phyloP scores from a whole-genome alignment of 2,797 vertebrate species.

The Pelobates cultripes region DNA sequence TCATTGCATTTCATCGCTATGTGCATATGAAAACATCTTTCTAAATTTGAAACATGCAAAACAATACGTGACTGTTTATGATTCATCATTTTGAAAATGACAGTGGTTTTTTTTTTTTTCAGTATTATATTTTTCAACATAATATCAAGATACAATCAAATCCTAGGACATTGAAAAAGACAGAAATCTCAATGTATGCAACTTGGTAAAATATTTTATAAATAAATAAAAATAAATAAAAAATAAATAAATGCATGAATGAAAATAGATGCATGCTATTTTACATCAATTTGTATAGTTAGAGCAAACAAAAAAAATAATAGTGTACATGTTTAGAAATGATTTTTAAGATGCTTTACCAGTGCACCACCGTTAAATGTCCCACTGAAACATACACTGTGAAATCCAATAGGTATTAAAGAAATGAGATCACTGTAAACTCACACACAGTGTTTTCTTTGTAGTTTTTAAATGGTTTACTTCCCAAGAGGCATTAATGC shows the following conservation, averaged over 20 bases:
- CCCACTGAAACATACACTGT: neutral
- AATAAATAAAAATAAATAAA: too few species aligned
- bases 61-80: neutral
- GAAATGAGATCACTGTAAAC: neutral
- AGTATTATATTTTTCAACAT: neutral
- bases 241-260: too few species aligned
- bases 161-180: too few species aligned
- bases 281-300: too few species aligned
- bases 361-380: too few species aligned
- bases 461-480: neutral
- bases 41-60: constrained; percentile 9
- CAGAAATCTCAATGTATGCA: too few species aligned
- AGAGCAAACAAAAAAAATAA: too few species aligned
- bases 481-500: constrained; percentile 18
- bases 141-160: neutral
- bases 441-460: neutral
- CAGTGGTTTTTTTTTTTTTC: neutral
- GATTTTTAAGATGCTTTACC: too few species aligned
- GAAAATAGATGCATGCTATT: too few species aligned
- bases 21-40: constrained; percentile 8
- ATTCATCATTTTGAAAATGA: constrained; percentile 13
- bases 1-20: constrained; percentile 26
- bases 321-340: too few species aligned
- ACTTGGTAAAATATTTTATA: too few species aligned
- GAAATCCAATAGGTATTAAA: neutral